Evolutionary conservation across 2,797 vertebrate genomes (phyloP).

Genomic region (Serranus cabrilla): DNA sequence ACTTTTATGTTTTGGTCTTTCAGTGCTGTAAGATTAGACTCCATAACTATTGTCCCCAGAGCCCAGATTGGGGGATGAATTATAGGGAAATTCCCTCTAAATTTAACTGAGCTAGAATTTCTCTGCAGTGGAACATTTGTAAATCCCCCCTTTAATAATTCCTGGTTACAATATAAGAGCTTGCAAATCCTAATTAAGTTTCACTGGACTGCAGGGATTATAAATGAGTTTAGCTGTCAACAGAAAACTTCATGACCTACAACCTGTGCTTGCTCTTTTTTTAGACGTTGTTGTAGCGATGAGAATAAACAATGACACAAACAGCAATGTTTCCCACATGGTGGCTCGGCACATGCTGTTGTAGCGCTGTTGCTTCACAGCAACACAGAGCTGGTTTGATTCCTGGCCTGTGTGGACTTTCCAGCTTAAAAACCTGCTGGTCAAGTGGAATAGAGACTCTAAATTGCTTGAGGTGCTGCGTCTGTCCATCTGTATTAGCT

Average conservation of each 20-base stretch:
- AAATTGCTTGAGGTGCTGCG: slow-evolving; percentile 25
- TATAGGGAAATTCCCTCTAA: background rate
- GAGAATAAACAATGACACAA: slow-evolving; percentile 56
- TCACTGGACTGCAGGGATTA: slow-evolving; percentile 2
- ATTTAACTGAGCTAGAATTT: background rate
- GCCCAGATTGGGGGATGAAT: background rate
- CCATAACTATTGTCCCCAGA: background rate
- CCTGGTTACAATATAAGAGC: background rate
- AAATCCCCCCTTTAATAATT: slow-evolving; percentile 4
- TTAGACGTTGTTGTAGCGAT: slow-evolving; percentile 53
- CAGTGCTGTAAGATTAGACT: no score
- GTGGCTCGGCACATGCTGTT: slow-evolving; percentile 37
- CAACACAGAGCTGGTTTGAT: slow-evolving; percentile 38
- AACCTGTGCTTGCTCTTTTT: slow-evolving; percentile 5
- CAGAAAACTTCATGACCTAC: slow-evolving; percentile 22
- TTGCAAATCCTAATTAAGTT: slow-evolving; percentile 6
- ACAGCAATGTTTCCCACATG: slow-evolving; percentile 49
- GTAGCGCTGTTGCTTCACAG: slow-evolving; percentile 35
- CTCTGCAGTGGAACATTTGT: background rate
- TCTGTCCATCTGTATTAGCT: slow-evolving; percentile 40
- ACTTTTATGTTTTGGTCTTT: no score
- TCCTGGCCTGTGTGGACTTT: slow-evolving; percentile 55
- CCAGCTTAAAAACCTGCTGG: slow-evolving; percentile 48
- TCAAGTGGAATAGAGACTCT: slow-evolving; percentile 51
- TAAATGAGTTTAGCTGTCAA: slow-evolving; percentile 9